Percentiles rank a stretch among this genome's conserved stretches.
Evolutionary conservation across 2,113 vertebrate species (phyloP).

Genomic region (Megaceryle torquata): DNA sequence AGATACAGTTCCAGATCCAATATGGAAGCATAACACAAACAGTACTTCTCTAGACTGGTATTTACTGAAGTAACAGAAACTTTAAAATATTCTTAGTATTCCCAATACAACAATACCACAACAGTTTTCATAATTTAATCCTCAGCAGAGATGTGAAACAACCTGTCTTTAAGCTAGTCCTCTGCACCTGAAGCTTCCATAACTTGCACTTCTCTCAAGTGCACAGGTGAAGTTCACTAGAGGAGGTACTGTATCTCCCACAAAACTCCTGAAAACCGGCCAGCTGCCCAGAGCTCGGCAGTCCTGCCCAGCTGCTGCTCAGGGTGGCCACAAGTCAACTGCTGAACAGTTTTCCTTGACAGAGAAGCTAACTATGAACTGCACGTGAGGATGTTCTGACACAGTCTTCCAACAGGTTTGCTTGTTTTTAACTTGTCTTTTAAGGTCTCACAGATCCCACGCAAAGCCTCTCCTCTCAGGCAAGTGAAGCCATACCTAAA

Average conservation of each 20-base stretch:
- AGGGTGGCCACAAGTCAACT: fast-evolving
- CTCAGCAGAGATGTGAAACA: neutral
- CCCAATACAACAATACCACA: neutral
- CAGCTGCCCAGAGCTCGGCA: neutral
- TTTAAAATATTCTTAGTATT: neutral
- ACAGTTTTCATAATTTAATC: neutral
- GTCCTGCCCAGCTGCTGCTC: neutral
- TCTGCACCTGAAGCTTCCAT: neutral
- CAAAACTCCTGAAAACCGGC: neutral
- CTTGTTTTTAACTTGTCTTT: neutral
- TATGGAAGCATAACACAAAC: neutral
- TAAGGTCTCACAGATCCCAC: neutral
- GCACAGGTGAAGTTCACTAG: neutral
- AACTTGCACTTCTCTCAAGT: neutral
- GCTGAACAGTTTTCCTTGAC: neutral
- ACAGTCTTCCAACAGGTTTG: neutral
- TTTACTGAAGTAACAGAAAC: neutral
- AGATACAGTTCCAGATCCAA: neutral
- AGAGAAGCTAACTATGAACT: neutral
- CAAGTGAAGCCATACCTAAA: neutral
- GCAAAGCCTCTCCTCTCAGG: neutral
- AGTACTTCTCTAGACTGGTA: neutral
- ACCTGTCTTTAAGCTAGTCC: neutral
- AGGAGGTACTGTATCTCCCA: neutral
- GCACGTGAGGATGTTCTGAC: neutral